These are phyloP conservation scores for Scartelaos histophorus DNA, from an alignment of 2,113 vertebrate genomes.

Conservation along the genomic window DNA sequence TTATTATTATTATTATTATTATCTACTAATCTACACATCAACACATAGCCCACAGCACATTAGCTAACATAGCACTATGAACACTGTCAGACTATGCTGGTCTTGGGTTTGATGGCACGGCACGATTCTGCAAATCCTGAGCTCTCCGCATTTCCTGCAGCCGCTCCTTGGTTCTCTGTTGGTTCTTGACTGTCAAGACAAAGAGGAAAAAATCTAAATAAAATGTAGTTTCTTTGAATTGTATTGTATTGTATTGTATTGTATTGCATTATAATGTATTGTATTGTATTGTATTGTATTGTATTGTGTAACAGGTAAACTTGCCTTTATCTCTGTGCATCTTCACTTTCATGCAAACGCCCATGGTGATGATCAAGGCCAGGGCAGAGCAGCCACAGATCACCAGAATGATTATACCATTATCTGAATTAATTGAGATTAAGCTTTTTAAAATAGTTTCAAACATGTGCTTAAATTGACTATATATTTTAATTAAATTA, in stretches of 20 bases:
- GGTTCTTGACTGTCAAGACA: slow-evolving; percentile 50
- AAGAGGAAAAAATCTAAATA: not conserved
- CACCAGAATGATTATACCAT: slow-evolving; percentile 13
- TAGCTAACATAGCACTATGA: not conserved
- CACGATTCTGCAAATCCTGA: not conserved
- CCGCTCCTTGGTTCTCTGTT: slow-evolving; percentile 39
- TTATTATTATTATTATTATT: no score
- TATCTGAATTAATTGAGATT: not conserved
- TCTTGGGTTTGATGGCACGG: slow-evolving; percentile 4
- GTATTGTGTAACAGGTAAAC: not conserved
- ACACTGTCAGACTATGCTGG: slow-evolving; percentile 8
- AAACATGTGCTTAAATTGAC: not conserved
- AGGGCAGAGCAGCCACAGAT: slow-evolving; percentile 58
- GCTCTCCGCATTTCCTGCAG: not conserved
- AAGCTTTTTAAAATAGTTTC: not conserved
- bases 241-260: not conserved
- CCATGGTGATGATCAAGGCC: slow-evolving; percentile 42
- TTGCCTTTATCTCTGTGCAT: slow-evolving; percentile 52
- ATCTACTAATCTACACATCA: no score
- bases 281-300: not conserved
- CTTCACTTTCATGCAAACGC: slow-evolving; percentile 56
- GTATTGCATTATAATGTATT: no score
- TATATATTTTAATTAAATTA: not conserved
- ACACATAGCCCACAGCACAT: not conserved
- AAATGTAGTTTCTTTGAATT: not conserved